phyloP scores from a whole-genome alignment of 2,797 vertebrate species.

The Myotis vivesi region DNA sequence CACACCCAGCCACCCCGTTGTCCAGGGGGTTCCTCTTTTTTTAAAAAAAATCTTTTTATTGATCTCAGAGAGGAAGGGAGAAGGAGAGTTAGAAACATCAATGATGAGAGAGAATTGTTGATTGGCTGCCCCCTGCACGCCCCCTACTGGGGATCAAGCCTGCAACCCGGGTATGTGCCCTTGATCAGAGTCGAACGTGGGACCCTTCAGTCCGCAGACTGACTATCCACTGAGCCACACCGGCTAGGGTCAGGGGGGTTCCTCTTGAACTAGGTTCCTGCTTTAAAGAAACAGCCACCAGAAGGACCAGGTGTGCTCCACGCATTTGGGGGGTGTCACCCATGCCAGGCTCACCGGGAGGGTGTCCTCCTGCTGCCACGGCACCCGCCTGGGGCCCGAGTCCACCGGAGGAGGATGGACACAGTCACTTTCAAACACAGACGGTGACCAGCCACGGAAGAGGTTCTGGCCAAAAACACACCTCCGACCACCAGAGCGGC shows the following conservation, averaged over 20 bases:
- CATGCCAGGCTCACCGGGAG: rapidly evolving
- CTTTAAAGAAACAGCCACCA: neutral
- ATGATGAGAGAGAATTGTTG: too few species aligned
- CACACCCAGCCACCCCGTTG: neutral
- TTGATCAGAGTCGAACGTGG: too few species aligned
- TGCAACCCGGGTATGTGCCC: too few species aligned
- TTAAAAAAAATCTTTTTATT: too few species aligned
- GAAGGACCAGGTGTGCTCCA: neutral
- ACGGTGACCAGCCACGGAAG: neutral
- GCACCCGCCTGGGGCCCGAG: neutral
- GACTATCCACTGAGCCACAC: too few species aligned
- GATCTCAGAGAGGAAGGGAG: too few species aligned
- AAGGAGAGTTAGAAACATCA: too few species aligned
- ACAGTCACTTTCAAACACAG: neutral
- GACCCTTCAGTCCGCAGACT: too few species aligned
- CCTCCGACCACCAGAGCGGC: neutral
- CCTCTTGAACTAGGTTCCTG: neutral
- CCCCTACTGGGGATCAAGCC: too few species aligned
- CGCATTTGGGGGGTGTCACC: too few species aligned
- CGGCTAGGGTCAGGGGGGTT: too few species aligned
- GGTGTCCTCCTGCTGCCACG: neutral
- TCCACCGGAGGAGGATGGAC: neutral
- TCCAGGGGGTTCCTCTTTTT: neutral
- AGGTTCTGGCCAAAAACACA: neutral
- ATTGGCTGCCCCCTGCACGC: too few species aligned